Conservation (phyloP, 53 echinoderm and acorn worm species). For the Actinopyga echinites region DNA sequence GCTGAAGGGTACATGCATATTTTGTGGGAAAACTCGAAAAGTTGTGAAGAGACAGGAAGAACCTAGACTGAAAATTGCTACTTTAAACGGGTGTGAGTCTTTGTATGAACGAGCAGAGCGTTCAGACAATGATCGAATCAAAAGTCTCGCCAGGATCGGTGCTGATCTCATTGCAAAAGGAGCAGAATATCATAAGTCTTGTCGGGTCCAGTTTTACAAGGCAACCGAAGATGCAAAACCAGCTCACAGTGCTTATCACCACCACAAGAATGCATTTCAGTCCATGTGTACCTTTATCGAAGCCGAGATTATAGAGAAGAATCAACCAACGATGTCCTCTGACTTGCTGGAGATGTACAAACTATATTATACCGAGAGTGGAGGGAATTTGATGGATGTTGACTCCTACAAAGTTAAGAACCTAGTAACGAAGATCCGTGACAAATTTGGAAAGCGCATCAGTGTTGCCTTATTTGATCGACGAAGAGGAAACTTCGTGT, state of each 20-base stretch:
- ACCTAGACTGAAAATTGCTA: too few species aligned
- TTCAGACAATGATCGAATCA: too few species aligned
- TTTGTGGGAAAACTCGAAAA: too few species aligned
- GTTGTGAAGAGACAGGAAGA: too few species aligned
- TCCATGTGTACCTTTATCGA: not conserved
- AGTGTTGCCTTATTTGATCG: not conserved
- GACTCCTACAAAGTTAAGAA: slow-evolving; percentile 10
- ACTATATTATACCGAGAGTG: not conserved
- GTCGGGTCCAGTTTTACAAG: slow-evolving; percentile 43
- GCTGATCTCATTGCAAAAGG: slow-evolving; percentile 51
- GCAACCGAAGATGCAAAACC: slow-evolving; percentile 18
- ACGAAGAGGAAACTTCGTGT: slow-evolving; percentile 32
- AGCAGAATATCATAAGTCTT: slow-evolving; percentile 62
- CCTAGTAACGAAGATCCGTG: slow-evolving; percentile 28
- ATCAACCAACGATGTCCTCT: slow-evolving; percentile 1
- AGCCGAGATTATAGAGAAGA: not conserved
- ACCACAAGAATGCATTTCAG: slow-evolving; percentile 30
- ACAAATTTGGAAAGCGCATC: slow-evolving; percentile 24
- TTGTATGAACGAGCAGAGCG: too few species aligned
- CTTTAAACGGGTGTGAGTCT: too few species aligned
- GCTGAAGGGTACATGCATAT: too few species aligned
- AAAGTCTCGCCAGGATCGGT: too few species aligned
- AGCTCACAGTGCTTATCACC: not conserved
- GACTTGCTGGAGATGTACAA: slow-evolving; percentile 22
- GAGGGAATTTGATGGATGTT: slow-evolving; percentile 23